These are phyloP conservation scores for Mormyrops boulengeri DNA, from an alignment of 2,797 vertebrate species.

Conservation along the genomic window DNA sequence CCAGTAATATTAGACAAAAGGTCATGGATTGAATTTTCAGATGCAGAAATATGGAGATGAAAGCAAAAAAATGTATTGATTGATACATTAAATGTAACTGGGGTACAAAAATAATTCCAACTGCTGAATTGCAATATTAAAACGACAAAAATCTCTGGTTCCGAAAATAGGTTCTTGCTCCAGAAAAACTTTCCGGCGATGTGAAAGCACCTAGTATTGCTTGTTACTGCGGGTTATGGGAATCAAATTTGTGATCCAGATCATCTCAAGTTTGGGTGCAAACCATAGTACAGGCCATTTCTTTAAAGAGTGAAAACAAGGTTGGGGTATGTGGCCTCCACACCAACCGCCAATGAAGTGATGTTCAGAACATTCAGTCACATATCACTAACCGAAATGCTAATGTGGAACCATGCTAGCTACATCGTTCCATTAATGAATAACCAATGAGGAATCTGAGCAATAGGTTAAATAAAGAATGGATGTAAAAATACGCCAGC, in stretches of 20 bases:
- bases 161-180: background rate
- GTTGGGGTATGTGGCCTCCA: background rate
- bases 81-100: background rate
- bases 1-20: background rate
- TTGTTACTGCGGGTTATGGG: background rate
- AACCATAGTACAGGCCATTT: background rate
- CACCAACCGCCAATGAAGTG: background rate
- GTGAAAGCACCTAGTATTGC: background rate
- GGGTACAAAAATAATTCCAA: background rate
- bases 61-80: background rate
- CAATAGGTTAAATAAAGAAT: background rate
- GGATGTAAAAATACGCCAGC: background rate
- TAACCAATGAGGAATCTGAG: background rate
- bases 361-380: background rate
- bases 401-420: background rate
- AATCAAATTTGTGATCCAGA: constrained; percentile 2
- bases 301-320: background rate
- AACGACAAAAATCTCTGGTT: background rate
- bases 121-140: background rate
- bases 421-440: background rate
- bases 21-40: background rate
- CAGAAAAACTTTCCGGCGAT: background rate
- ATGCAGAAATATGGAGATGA: background rate
- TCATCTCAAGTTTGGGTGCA: background rate
- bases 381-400: background rate